Conservation (phyloP, 53 echinoderm and acorn worm genomes). For the Astropecten irregularis region DNA sequence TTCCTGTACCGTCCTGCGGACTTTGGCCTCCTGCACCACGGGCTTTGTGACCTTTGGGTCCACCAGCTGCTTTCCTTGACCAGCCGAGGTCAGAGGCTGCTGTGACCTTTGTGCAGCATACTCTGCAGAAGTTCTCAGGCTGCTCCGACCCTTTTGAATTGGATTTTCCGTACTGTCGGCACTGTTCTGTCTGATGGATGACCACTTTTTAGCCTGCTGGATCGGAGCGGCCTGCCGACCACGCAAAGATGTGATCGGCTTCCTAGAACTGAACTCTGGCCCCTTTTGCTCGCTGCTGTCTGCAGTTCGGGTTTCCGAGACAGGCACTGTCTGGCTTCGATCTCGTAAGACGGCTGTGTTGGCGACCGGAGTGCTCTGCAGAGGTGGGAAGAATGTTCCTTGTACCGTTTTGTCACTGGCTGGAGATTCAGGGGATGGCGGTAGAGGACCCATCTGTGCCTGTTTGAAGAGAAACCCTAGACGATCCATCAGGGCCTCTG, state of each 20-base stretch:
- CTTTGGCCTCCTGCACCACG: slow-evolving; percentile 57
- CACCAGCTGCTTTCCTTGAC: slow-evolving; percentile 48
- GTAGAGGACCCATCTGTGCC: slow-evolving; percentile 56
- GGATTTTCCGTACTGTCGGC: neutral
- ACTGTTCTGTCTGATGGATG: neutral
- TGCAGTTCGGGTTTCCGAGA: neutral
- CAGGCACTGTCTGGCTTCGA: slow-evolving; percentile 22
- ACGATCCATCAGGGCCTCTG: slow-evolving; percentile 85
- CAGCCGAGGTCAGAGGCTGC: slow-evolving; percentile 26
- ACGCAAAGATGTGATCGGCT: neutral
- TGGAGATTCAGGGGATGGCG: slow-evolving; percentile 56
- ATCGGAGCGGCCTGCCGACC: neutral
- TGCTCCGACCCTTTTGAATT: slow-evolving; percentile 25
- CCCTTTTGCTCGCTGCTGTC: neutral
- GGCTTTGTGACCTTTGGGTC: slow-evolving; percentile 57
- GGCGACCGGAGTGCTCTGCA: slow-evolving; percentile 50
- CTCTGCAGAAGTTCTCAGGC: slow-evolving; percentile 41
- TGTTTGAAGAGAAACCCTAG: slow-evolving; percentile 96
- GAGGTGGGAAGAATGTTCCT: slow-evolving; percentile 51
- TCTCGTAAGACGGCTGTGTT: slow-evolving; percentile 48
- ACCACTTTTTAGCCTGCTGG: slow-evolving; percentile 48
- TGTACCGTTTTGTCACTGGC: slow-evolving; percentile 20
- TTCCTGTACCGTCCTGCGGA: slow-evolving; percentile 45
- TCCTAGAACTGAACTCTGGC: neutral
- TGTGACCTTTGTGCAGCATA: slow-evolving; percentile 16